A percentile compares a stretch with the other conserved stretches of the same genome.
phyloP scores from a whole-genome alignment of 37 sponge, comb jelly and placozoan species.

The Eunapius fragilis region DNA sequence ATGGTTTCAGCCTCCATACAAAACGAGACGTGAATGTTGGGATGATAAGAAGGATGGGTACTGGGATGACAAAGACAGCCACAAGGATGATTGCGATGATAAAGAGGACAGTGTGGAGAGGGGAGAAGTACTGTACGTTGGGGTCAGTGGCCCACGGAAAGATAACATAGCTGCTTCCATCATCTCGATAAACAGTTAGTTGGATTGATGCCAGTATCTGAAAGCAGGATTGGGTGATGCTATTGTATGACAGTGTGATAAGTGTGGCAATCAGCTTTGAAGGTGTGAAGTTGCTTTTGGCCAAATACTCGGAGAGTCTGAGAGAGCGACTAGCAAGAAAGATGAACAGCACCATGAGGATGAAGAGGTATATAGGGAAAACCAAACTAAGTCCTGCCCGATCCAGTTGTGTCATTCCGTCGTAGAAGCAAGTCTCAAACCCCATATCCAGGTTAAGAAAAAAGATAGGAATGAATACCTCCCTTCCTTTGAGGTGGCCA shows the following conservation, averaged over 20 bases:
- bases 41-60: slow-evolving; percentile 36
- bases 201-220: neutral
- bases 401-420: slow-evolving; percentile 42
- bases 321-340: slow-evolving; percentile 12
- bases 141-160: slow-evolving; percentile 39
- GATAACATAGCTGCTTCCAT: neutral
- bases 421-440: slow-evolving; percentile 54
- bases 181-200: neutral
- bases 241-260: slow-evolving; percentile 33
- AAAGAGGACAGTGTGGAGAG: slow-evolving; percentile 25
- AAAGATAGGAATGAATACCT: slow-evolving; percentile 3
- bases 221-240: slow-evolving; percentile 19
- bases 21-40: neutral
- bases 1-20: slow-evolving; percentile 13
- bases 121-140: slow-evolving; percentile 22
- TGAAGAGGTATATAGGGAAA: slow-evolving; percentile 54
- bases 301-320: slow-evolving; percentile 2
- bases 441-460: slow-evolving; percentile 43
- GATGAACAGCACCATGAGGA: slow-evolving; percentile 41
- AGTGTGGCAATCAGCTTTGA: slow-evolving; percentile 50
- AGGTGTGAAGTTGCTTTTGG: slow-evolving; percentile 1
- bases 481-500: neutral
- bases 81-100: slow-evolving; percentile 23
- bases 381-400: slow-evolving; percentile 11
- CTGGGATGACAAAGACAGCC: slow-evolving; percentile 19